A percentile compares a stretch with the other conserved stretches of the same genome.
These are phyloP conservation scores for Maniola jurtina DNA, from an alignment of 1,140 invertebrate species.

Conservation along the genomic window DNA sequence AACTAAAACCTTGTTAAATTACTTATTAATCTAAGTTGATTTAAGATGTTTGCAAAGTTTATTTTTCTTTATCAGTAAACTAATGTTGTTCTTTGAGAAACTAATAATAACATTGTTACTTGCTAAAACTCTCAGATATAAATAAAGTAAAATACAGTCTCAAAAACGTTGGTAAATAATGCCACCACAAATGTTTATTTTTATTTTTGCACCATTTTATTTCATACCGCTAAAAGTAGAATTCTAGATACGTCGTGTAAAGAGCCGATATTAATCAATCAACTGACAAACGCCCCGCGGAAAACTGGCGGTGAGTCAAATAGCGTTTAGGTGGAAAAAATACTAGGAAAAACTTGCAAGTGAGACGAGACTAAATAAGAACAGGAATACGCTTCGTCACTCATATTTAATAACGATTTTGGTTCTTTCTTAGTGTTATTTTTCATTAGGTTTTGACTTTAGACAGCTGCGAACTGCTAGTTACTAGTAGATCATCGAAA, in stretches of 20 bases:
- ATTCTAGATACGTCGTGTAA: neutral
- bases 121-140: too few relatives aligned
- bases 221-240: neutral
- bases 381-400: neutral
- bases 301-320: conserved; percentile 21
- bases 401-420: neutral
- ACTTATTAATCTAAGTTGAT: too few relatives aligned
- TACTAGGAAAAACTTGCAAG: neutral
- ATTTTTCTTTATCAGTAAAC: too few relatives aligned
- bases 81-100: too few relatives aligned
- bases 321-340: conserved; percentile 13
- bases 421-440: neutral
- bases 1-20: too few relatives aligned
- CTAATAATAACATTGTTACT: too few relatives aligned
- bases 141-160: too few relatives aligned
- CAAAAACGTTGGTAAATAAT: too few relatives aligned
- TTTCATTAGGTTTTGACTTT: too few relatives aligned
- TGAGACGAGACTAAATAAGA: neutral
- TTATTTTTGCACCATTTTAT: neutral
- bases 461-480: too few relatives aligned
- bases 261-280: conserved; percentile 24
- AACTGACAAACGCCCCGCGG: conserved; percentile 15
- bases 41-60: too few relatives aligned
- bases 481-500: too few relatives aligned
- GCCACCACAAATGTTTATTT: neutral